These are phyloP conservation scores for Melolontha melolontha DNA, from an alignment of 2,888 invertebrate genomes.

Conservation along the genomic window DNA sequence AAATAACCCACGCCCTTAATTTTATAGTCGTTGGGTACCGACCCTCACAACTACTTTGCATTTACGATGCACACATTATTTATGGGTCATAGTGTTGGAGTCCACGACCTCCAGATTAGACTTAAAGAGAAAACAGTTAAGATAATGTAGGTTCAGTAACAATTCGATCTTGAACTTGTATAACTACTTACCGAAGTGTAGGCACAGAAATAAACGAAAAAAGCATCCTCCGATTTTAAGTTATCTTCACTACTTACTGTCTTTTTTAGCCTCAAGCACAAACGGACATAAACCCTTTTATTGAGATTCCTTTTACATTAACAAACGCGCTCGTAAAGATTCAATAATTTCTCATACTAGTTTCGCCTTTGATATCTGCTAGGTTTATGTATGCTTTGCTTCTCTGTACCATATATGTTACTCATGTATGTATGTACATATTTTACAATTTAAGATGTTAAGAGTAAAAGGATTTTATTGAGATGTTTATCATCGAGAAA, in stretches of 20 bases:
- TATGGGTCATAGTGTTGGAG: too few relatives aligned
- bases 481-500: conserved; percentile 9
- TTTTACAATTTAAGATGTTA: conserved; percentile 7
- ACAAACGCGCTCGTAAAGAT: neutral
- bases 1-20: too few relatives aligned
- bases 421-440: too few relatives aligned
- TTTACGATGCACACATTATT: too few relatives aligned
- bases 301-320: neutral
- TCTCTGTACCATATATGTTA: neutral
- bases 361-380: too few relatives aligned
- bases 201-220: neutral
- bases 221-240: neutral
- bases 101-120: too few relatives aligned
- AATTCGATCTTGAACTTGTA: too few relatives aligned
- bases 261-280: too few relatives aligned
- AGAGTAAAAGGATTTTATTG: conserved; percentile 3
- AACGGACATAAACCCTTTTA: neutral
- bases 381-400: neutral
- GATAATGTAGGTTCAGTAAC: too few relatives aligned
- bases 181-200: neutral
- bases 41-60: too few relatives aligned
- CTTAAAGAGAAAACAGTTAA: too few relatives aligned
- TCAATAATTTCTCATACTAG: neutral
- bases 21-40: too few relatives aligned
- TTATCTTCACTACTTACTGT: conserved; percentile 7